These are phyloP conservation scores for Nothobranchius kuhntae DNA, from an alignment of 2,113 vertebrate genomes.

Conservation along the genomic window DNA sequence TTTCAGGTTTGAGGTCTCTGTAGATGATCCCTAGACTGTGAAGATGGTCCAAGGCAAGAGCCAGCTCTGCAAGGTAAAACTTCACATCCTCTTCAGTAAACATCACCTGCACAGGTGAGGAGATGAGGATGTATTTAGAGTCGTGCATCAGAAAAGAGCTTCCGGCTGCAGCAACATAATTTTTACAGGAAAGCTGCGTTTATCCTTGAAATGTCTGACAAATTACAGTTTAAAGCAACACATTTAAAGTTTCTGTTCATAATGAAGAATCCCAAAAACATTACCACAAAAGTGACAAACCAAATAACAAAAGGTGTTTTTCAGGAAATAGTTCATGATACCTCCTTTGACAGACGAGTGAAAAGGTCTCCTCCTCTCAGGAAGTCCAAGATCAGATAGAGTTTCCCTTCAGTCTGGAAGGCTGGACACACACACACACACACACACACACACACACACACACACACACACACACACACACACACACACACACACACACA, in stretches of 20 bases:
- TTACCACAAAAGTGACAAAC: neutral
- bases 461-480: slow-evolving; percentile 24
- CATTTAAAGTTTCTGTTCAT: neutral
- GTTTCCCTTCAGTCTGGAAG: slow-evolving; percentile 97
- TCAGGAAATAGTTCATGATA: neutral
- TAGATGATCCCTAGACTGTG: slow-evolving; percentile 99
- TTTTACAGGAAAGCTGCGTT: too few species aligned
- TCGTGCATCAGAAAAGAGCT: neutral
- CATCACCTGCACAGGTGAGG: slow-evolving; percentile 86
- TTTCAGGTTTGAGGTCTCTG: slow-evolving; percentile 98
- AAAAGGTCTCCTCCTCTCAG: slow-evolving; percentile 96
- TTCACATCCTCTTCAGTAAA: slow-evolving; percentile 99
- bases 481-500: slow-evolving; percentile 24
- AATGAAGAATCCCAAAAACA: neutral
- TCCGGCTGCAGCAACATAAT: neutral
- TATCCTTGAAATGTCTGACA: too few species aligned
- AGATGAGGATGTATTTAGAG: neutral
- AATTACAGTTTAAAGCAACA: neutral
- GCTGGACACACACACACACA: slow-evolving; percentile 74
- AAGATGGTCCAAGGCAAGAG: slow-evolving; percentile 96
- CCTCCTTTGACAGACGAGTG: slow-evolving; percentile 96
- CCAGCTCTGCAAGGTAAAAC: slow-evolving; percentile 98
- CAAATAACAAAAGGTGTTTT: neutral
- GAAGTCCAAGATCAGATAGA: slow-evolving; percentile 97
- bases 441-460: slow-evolving; percentile 16